A percentile compares a stretch with the other conserved stretches of the same genome.
Conservation (phyloP, 2,113 vertebrate species). For the Astatoreochromis straeleni region DNA sequence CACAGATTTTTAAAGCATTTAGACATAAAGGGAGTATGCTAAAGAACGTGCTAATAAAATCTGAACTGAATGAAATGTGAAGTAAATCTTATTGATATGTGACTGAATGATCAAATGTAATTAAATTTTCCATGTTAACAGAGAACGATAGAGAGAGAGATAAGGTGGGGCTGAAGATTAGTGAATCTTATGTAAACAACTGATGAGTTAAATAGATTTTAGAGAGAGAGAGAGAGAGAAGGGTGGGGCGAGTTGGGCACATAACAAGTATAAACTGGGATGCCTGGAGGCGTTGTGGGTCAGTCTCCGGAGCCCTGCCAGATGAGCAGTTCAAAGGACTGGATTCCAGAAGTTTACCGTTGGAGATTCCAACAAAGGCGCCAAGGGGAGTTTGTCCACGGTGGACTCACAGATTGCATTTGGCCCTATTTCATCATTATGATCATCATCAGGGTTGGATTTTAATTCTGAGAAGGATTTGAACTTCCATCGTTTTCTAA, state of each 20-base stretch:
- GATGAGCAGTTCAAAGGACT: background rate
- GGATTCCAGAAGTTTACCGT: background rate
- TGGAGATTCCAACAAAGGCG: background rate
- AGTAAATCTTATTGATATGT: background rate
- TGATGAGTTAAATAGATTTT: background rate
- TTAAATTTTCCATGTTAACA: background rate
- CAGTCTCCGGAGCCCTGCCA: background rate
- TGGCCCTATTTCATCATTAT: background rate
- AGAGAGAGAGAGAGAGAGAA: background rate
- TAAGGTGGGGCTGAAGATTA: background rate
- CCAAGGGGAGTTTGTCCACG: background rate
- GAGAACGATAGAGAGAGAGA: background rate
- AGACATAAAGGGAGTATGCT: background rate
- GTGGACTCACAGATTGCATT: background rate
- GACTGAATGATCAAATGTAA: background rate
- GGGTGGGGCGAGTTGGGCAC: background rate
- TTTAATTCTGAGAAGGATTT: background rate
- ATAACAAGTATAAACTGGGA: background rate
- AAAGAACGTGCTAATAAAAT: background rate
- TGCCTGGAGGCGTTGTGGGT: background rate
- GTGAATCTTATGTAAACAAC: background rate
- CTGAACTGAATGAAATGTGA: background rate
- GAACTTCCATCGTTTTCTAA: background rate
- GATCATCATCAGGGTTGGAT: background rate
- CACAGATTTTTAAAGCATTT: background rate